These are phyloP conservation scores for Anastrepha obliqua DNA, from an alignment of 1,140 invertebrate species.

Conservation along the genomic window DNA sequence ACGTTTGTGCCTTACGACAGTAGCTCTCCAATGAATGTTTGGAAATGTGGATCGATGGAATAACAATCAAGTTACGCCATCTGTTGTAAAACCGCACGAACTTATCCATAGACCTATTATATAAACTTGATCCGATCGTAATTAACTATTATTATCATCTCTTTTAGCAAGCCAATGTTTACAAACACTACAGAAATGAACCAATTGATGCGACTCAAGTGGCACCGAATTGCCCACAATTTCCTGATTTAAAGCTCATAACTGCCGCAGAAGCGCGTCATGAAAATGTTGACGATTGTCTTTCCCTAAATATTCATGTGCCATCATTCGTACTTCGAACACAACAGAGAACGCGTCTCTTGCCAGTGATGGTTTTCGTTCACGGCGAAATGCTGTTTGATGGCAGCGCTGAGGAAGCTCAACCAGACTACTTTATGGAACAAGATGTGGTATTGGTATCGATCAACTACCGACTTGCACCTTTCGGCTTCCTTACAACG, in stretches of 20 bases:
- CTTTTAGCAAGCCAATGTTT: slow-evolving; percentile 27
- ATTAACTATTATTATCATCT: no score
- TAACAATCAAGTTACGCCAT: no score
- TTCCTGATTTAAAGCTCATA: slow-evolving; percentile 64
- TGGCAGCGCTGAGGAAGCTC: slow-evolving; percentile 77
- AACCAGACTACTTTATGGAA: slow-evolving; percentile 84
- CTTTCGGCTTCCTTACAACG: slow-evolving; percentile 77
- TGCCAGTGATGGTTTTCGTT: slow-evolving; percentile 72
- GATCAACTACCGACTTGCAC: slow-evolving; percentile 86
- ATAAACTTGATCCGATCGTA: no score
- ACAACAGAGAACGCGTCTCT: slow-evolving; percentile 52
- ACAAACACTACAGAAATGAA: slow-evolving; percentile 34
- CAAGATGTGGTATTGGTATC: slow-evolving; percentile 85
- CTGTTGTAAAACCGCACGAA: no score
- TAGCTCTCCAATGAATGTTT: no score
- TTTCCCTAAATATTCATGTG: slow-evolving; percentile 65
- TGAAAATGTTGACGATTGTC: slow-evolving; percentile 68
- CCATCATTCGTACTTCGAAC: slow-evolving; percentile 50
- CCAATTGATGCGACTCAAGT: slow-evolving; percentile 62
- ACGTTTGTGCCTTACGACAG: no score
- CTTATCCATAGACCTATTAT: no score
- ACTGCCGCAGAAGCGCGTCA: slow-evolving; percentile 60
- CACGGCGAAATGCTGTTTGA: slow-evolving; percentile 73
- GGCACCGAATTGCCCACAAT: slow-evolving; percentile 67
- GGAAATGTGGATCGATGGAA: no score